Conservation (phyloP, 2,888 invertebrate genomes). For the Tiliacea citrago region DNA sequence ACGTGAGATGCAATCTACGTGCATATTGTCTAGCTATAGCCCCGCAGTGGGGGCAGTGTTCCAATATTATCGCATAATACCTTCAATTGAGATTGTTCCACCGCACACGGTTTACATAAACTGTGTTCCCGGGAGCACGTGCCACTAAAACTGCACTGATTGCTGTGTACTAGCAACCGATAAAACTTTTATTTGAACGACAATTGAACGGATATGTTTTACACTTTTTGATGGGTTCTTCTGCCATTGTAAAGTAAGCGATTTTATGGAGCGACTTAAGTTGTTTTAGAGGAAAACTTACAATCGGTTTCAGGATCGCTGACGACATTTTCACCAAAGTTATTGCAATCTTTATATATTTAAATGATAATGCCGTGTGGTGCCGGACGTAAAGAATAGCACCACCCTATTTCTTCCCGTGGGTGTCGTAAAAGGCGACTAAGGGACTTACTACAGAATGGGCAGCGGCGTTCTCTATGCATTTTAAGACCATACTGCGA, state of each 20-base stretch:
- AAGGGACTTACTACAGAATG: no score
- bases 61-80: conserved; percentile 77
- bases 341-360: conserved; percentile 8
- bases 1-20: conserved; percentile 73
- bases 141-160: conserved; percentile 75
- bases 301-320: conserved; percentile 14
- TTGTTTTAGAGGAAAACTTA: conserved; percentile 43
- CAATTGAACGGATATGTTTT: conserved; percentile 60
- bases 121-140: conserved; percentile 74
- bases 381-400: no score
- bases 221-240: conserved; percentile 45
- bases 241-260: conserved; percentile 30
- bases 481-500: no score
- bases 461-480: no score
- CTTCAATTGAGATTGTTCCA: conserved; percentile 76
- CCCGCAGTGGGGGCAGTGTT: conserved; percentile 66
- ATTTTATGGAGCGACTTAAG: conserved; percentile 38
- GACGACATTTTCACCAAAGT: conserved; percentile 15
- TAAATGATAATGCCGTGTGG: not conserved
- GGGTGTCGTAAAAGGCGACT: no score
- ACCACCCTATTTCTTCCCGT: no score
- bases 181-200: conserved; percentile 66
- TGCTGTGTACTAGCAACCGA: conserved; percentile 63
- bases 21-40: conserved; percentile 69
- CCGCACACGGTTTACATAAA: conserved; percentile 80